Base-by-base conservation (phyloP, 2,113 vertebrate species). In the Colossoma macropomum region DNA sequence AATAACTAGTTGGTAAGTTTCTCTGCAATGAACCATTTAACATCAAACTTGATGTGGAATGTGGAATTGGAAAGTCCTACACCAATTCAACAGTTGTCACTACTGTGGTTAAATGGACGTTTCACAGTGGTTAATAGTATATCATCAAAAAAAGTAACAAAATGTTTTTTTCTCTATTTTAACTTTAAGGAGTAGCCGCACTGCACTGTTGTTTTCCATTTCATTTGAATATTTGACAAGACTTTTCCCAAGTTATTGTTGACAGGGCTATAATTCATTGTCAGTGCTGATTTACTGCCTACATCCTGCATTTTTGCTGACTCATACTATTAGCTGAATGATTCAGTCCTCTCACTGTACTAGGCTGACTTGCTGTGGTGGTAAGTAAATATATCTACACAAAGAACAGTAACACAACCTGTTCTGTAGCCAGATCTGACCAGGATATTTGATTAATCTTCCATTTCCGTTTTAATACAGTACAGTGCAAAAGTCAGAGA, bases 291-390 rank as follows among this genome's bases (percentile, higher is more conserved):
- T 81, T 66, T 84, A 84, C 59, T 60, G 34, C 27, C 2, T 74
- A 50, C 50, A 70, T 38, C 63, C 77, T 54, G 54, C 28, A 27
- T 60, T 81, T 85, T 34, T 79, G 80, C 83, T 82, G 83, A 87
- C 70, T 87, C 86, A 85, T 82, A 23, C n/a, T 66, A 21, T 75
- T 52, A 41, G 62, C 56, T 79, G 62, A 79, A 28, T 70, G 71
- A 76, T 80, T 82, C 63, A 70, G 41, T 66, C 38, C 62, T 50
- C 45, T 50, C 45, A 54, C 23, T 65, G 45, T 50, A 41, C 62
- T 21, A 74, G 17, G 48, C 23, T 28, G 75, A 79, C 69, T 30
- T 32, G 75, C 65, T 62, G 34, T 77, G 50, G 65, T 66, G 59
- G 41, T 70, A 70, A 70, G 56, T 60, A 38, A 65, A 48, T 62